A percentile compares a stretch with the other conserved stretches of the same genome.
Conservation (phyloP, 2,797 vertebrate genomes). For the Enteromius trimaculatus region DNA sequence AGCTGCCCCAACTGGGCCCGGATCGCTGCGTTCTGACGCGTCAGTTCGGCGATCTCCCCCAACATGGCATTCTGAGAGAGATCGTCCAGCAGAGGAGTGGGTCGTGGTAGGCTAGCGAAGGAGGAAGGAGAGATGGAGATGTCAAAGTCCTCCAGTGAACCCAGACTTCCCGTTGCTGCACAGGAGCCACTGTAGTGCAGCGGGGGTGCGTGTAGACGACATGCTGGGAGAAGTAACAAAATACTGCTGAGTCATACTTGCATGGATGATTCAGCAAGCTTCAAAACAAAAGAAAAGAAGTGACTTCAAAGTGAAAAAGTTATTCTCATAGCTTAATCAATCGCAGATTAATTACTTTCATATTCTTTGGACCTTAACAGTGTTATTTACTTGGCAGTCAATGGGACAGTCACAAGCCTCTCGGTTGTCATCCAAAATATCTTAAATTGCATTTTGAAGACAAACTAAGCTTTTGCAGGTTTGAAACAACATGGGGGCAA, state of each 20-base stretch:
- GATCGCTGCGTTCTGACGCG: constrained; percentile 81
- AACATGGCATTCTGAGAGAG: constrained; percentile 71
- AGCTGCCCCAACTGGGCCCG: constrained; percentile 78
- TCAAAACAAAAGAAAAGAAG: neutral
- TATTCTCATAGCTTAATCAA: no score
- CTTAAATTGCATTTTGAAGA: no score
- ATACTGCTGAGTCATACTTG: neutral
- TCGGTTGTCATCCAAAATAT: no score
- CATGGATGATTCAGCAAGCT: constrained; percentile 13
- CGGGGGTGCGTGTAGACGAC: neutral
- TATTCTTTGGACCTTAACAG: no score
- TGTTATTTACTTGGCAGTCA: no score
- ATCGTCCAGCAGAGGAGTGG: constrained; percentile 42
- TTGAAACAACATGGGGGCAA: no score
- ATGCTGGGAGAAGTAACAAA: neutral
- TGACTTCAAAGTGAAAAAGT: neutral
- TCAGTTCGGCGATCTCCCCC: constrained; percentile 81
- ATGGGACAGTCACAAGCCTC: no score
- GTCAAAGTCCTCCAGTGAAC: constrained; percentile 63
- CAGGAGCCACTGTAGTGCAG: constrained; percentile 44
- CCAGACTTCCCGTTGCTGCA: constrained; percentile 32
- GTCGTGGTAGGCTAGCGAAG: constrained; percentile 61
- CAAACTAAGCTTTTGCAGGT: no score
- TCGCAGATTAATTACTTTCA: no score
- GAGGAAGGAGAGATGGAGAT: constrained; percentile 62